phyloP scores from a whole-genome alignment of 2,797 vertebrate genomes.

The Anas flavirostris region DNA sequence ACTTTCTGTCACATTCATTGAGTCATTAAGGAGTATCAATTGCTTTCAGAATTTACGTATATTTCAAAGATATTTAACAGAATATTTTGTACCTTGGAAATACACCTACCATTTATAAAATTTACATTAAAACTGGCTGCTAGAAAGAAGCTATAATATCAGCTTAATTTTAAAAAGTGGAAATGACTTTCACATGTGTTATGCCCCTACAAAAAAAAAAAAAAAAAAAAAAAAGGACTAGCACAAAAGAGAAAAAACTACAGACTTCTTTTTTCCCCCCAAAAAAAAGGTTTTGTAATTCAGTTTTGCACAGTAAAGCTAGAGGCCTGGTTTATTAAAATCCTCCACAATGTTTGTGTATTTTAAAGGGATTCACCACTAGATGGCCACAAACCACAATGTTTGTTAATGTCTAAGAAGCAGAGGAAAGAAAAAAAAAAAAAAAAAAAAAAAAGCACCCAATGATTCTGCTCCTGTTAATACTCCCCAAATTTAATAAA shows the following conservation, averaged over 20 bases:
- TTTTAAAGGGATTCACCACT: constrained; percentile 46
- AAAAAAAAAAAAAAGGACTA: neutral
- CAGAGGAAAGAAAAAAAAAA: neutral
- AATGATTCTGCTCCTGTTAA: neutral
- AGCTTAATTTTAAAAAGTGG: neutral
- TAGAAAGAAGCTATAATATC: neutral
- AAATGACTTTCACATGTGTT: neutral
- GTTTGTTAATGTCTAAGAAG: neutral
- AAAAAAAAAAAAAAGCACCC: neutral
- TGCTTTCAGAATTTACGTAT: neutral
- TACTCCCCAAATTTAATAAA: neutral
- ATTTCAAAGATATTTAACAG: neutral
- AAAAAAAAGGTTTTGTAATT: neutral
- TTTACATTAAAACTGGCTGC: neutral
- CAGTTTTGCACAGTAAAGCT: neutral
- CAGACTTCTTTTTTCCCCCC: neutral
- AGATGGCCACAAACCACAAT: constrained; percentile 59
- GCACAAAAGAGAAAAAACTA: neutral
- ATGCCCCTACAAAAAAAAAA: neutral
- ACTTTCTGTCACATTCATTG: neutral
- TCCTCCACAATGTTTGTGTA: neutral
- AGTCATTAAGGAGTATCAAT: neutral
- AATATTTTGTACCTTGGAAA: neutral
- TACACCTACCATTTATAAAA: neutral
- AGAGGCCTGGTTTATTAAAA: neutral